A percentile compares a stretch with the other conserved stretches of the same genome.
Conservation (phyloP, 2,797 vertebrate species). For the Phrynocephalus vlangalii region DNA sequence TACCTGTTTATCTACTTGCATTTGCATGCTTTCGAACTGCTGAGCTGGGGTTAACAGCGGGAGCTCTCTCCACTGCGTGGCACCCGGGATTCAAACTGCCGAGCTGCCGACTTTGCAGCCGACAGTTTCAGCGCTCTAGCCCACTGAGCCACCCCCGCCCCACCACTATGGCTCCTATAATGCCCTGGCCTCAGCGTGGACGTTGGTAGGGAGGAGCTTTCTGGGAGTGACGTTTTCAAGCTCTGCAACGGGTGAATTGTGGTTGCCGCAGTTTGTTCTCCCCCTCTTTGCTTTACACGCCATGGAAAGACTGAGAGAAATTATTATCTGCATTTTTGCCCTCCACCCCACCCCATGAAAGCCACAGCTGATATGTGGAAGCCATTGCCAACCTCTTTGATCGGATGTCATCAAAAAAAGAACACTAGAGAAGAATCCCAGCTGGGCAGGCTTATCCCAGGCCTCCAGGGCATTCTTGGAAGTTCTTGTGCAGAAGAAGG, state of each 20-base stretch:
- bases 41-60: too few species aligned
- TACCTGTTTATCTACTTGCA: too few species aligned
- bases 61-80: too few species aligned
- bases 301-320: not conserved
- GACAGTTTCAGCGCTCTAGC: too few species aligned
- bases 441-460: constrained; percentile 15
- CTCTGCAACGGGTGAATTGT: not conserved
- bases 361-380: not conserved
- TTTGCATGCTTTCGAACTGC: too few species aligned
- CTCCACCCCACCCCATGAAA: not conserved
- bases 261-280: not conserved
- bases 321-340: constrained; percentile 1
- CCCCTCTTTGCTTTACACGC: not conserved
- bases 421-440: not conserved
- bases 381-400: not conserved
- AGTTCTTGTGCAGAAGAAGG: not conserved
- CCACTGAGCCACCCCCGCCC: too few species aligned
- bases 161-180: not conserved
- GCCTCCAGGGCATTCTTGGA: constrained; percentile 17
- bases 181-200: not conserved
- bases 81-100: too few species aligned
- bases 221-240: not conserved
- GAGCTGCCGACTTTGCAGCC: too few species aligned
- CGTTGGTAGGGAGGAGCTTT: not conserved
- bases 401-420: not conserved